Evolutionary conservation across 2,888 invertebrate species (phyloP).

Genomic region (Rotaria sp.): DNA sequence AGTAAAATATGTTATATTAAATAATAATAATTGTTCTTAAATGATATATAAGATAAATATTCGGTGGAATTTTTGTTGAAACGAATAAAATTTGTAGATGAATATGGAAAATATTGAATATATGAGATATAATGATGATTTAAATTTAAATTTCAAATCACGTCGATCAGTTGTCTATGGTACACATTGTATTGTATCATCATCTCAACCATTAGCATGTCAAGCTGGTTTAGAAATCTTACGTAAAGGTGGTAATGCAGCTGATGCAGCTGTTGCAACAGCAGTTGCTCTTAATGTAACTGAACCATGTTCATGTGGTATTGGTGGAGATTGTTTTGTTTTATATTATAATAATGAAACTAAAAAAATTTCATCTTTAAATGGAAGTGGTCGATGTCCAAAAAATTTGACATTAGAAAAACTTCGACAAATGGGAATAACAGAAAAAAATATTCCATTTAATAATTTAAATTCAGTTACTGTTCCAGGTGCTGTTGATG

Average conservation of each 20-base stretch:
- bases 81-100: too few relatives aligned
- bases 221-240: conserved; percentile 49
- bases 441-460: conserved; percentile 39
- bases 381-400: conserved; percentile 52
- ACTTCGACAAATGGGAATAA: neutral
- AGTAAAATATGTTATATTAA: too few relatives aligned
- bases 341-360: conserved; percentile 51
- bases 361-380: conserved; percentile 50
- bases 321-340: conserved; percentile 56
- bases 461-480: conserved; percentile 50
- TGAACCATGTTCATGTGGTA: conserved; percentile 54
- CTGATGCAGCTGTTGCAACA: conserved; percentile 56
- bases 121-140: neutral
- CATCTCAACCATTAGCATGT: conserved; percentile 47
- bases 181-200: conserved; percentile 46
- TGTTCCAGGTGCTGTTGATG: conserved; percentile 52
- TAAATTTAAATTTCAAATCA: neutral
- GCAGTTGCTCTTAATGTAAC: conserved; percentile 55
- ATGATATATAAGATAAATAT: too few relatives aligned
- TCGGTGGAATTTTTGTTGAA: too few relatives aligned
- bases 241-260: conserved; percentile 55
- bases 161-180: conserved; percentile 46
- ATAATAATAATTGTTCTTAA: too few relatives aligned
- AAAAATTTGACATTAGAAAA: conserved; percentile 45
- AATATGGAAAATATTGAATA: too few relatives aligned